Evolutionary conservation across 2,888 invertebrate genomes (phyloP), one percentile per base, ranked within the genome.

Genomic region (Leptinotarsa haldemani): DNA sequence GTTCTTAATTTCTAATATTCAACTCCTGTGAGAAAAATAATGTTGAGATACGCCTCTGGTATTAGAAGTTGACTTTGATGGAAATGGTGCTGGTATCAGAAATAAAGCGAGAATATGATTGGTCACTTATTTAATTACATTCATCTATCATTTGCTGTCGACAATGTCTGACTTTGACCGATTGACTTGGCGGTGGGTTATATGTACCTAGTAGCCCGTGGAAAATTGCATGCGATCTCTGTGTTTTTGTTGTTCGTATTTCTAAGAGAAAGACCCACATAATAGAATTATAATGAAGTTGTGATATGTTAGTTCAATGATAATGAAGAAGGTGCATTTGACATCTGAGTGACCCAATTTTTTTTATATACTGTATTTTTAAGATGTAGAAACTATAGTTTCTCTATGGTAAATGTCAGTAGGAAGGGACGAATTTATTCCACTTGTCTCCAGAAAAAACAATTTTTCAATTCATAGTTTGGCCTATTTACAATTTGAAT

Each of bases 111-210:
- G 84, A 85, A 85, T 87, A 87, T 87, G 87, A 87, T 87, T 86
- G 87, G 87, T 87, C 86, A 87, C 86, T 87, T 87, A 86, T 87
- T 86, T 87, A 87, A 87, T 87, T 86, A 86, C 85, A 84, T 83
- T 84, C 83, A 87, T 87, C 86, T 86, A 87, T 87, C 87, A 87
- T 85, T 84, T 83, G 83, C 83, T 85, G 86, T 86, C 86, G 85
- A 83, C 85, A 84, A 84, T 84, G 80, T 81, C 82, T 86, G 86
- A 86, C 86, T 85, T 86, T 86, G 86, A 86, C 84, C 85, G 86
- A 86, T 86, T 82, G 84, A 83, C 74, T 73, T 48, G 63, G 69
- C 71, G 52, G 69, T 52, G 68, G 74, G 22, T 68, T 56, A 46
- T 48, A 65, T 18, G 16, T 66, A 66, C 56, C 20, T 48, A 65